Conservation (phyloP, 2,797 vertebrate genomes). For the Sebastes kiyomatsui region DNA sequence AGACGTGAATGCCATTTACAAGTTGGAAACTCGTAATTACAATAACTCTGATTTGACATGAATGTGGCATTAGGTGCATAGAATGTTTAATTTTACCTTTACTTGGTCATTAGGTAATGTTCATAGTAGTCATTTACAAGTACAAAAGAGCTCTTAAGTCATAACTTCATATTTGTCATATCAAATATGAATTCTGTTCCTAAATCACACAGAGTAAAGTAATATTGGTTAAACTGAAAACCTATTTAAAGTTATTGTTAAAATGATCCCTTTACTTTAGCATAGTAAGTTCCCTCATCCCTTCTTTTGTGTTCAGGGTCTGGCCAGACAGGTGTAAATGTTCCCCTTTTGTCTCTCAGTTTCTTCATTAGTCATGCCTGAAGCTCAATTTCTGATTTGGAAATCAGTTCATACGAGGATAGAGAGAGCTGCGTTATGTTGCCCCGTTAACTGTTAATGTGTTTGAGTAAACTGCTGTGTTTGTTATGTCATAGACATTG, state of each 20-base stretch:
- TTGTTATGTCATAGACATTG: neutral
- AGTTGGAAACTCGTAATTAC: neutral
- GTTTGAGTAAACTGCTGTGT: neutral
- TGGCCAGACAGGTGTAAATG: neutral
- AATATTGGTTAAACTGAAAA: neutral
- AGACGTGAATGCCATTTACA: neutral
- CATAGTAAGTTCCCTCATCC: neutral
- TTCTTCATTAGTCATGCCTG: neutral
- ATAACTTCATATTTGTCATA: neutral
- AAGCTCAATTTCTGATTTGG: neutral
- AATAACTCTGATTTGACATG: neutral
- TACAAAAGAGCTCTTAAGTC: neutral
- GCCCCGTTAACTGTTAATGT: neutral
- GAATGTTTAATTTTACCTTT: neutral
- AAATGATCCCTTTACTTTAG: neutral
- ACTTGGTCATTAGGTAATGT: neutral
- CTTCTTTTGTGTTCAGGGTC: neutral
- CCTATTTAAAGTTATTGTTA: neutral
- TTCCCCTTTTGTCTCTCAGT: neutral
- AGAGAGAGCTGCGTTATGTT: neutral
- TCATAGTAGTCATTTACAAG: neutral
- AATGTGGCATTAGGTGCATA: neutral
- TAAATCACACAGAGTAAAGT: neutral
- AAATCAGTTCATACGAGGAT: neutral
- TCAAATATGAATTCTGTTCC: neutral